These are phyloP conservation scores for Cyphomyrus discorhynchus DNA, from an alignment of 2,113 vertebrate genomes.

Conservation along the genomic window DNA sequence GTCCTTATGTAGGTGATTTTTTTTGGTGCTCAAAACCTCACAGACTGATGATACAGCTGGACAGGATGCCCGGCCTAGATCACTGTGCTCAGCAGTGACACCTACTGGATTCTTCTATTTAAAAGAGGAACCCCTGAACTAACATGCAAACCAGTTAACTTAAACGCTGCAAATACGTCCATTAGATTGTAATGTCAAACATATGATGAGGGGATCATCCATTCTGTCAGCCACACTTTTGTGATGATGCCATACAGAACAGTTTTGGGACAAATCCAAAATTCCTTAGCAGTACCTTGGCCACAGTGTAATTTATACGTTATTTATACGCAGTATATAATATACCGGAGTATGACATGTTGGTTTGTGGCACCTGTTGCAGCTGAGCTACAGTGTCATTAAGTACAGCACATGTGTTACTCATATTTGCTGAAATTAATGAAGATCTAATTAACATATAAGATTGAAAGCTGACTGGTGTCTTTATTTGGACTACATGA, in stretches of 20 bases:
- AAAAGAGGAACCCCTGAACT: neutral
- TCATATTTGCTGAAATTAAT: neutral
- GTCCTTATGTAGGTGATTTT: neutral
- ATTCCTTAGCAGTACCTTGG: neutral
- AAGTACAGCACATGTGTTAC: neutral
- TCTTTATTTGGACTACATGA: neutral
- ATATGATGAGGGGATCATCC: neutral
- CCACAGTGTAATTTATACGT: neutral
- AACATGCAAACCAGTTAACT: neutral
- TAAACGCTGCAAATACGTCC: neutral
- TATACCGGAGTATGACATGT: neutral
- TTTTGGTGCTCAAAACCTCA: neutral
- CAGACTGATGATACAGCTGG: neutral
- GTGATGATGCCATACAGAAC: neutral
- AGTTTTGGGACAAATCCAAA: neutral
- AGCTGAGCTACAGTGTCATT: neutral
- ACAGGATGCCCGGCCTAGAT: neutral
- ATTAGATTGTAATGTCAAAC: neutral
- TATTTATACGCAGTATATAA: neutral
- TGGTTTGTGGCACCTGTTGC: neutral
- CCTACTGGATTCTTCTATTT: neutral
- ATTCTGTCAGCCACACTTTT: neutral
- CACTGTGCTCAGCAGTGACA: neutral
- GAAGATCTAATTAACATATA: neutral
- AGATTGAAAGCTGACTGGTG: neutral